These are phyloP conservation scores for Lathronympha strigana DNA, from an alignment of 2,888 invertebrate genomes.

Conservation along the genomic window DNA sequence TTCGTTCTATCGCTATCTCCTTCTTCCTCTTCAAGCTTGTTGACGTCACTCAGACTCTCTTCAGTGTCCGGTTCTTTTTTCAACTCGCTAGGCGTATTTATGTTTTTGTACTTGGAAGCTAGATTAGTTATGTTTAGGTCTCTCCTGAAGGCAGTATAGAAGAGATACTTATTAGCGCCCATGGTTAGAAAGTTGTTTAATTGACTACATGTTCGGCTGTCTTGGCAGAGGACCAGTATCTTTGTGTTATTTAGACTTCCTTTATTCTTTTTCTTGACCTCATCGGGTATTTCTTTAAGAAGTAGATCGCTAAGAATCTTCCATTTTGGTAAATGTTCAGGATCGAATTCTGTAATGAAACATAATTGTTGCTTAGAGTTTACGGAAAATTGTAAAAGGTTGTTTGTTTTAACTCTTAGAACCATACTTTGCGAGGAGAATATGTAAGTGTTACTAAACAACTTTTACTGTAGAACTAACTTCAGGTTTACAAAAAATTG, in stretches of 20 bases:
- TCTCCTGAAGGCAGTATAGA: constrained; percentile 85
- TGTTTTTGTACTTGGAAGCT: constrained; percentile 76
- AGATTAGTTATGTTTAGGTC: constrained; percentile 84
- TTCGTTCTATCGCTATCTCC: constrained; percentile 84
- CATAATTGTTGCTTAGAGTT: background rate
- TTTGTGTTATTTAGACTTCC: constrained; percentile 80
- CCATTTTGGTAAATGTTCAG: constrained; percentile 97
- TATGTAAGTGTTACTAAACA: too few relatives aligned
- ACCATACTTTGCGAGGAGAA: too few relatives aligned
- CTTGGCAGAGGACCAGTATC: constrained; percentile 93
- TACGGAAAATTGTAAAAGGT: too few relatives aligned
- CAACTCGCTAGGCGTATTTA: constrained; percentile 54
- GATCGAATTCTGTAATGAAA: constrained; percentile 86
- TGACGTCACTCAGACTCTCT: constrained; percentile 48
- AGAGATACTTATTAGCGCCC: constrained; percentile 86
- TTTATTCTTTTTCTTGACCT: constrained; percentile 82
- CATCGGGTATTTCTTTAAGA: constrained; percentile 90
- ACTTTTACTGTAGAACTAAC: too few relatives aligned
- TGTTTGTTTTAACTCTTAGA: too few relatives aligned
- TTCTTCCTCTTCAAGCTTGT: constrained; percentile 52
- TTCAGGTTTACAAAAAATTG: too few relatives aligned
- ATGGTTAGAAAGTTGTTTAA: constrained; percentile 88
- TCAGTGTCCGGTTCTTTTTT: constrained; percentile 49
- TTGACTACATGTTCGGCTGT: constrained; percentile 92
- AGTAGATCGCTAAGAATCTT: constrained; percentile 91